Conservation (phyloP, 2,113 vertebrate species). For the Nestor notabilis region DNA sequence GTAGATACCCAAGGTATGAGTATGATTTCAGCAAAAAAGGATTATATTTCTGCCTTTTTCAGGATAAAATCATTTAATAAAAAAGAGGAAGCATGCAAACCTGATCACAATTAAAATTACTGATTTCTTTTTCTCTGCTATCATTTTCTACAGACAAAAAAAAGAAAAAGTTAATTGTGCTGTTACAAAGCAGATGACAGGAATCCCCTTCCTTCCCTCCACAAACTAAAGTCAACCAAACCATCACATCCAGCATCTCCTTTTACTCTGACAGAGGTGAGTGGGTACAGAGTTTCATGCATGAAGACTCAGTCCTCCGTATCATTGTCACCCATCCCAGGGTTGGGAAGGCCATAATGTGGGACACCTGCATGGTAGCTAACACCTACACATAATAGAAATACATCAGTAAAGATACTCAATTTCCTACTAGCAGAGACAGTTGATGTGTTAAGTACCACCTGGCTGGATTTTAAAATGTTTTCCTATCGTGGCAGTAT, state of each 20-base stretch:
- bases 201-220: not conserved
- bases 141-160: not conserved
- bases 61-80: not conserved
- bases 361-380: accelerated
- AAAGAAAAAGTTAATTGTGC: not conserved
- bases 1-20: not conserved
- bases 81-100: not conserved
- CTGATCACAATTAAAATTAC: not conserved
- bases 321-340: not conserved
- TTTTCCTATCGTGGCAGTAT: not conserved
- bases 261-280: not conserved
- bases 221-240: not conserved
- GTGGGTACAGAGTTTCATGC: accelerated
- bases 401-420: accelerated
- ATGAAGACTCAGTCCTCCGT: accelerated
- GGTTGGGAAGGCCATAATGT: accelerated
- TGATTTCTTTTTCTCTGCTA: not conserved
- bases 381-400: accelerated
- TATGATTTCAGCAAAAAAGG: not conserved
- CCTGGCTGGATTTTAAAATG: not conserved
- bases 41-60: not conserved
- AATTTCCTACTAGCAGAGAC: not conserved
- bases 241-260: not conserved
- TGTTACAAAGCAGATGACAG: not conserved
- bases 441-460: not conserved